Evolutionary conservation across 2,113 vertebrate species (phyloP).

Genomic region (Okapia johnstoni): DNA sequence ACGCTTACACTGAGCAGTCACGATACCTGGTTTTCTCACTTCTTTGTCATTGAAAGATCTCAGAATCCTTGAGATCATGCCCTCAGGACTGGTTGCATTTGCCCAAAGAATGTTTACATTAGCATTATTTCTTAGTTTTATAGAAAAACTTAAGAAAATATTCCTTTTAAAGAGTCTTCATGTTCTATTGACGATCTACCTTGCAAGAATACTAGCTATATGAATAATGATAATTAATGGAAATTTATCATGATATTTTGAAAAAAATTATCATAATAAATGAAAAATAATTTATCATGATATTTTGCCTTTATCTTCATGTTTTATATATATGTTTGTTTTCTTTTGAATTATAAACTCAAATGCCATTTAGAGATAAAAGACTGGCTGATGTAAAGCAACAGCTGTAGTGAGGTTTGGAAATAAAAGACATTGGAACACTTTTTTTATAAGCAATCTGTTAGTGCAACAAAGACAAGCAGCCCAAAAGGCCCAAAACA

Average conservation of each 20-base stretch:
- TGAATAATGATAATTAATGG: background rate
- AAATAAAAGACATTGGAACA: background rate
- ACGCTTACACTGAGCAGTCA: background rate
- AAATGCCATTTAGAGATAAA: background rate
- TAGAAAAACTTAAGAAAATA: background rate
- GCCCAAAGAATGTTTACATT: background rate
- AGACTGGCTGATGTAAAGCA: background rate
- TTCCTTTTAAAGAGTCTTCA: background rate
- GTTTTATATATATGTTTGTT: background rate
- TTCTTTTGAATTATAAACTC: background rate
- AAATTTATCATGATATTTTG: background rate
- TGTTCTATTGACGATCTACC: background rate
- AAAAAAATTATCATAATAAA: background rate
- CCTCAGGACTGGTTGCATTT: background rate
- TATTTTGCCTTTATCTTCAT: background rate
- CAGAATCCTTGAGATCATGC: background rate
- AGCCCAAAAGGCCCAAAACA: background rate
- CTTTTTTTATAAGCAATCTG: background rate
- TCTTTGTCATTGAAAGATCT: background rate
- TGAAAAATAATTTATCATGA: background rate
- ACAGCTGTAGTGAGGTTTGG: background rate
- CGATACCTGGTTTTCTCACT: constrained; percentile 20
- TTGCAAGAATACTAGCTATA: background rate
- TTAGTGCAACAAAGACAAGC: background rate
- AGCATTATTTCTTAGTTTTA: background rate